Percentiles rank a stretch among this genome's conserved stretches.
Conservation (phyloP, 2,797 vertebrate species). For the Hipposideros larvatus region DNA sequence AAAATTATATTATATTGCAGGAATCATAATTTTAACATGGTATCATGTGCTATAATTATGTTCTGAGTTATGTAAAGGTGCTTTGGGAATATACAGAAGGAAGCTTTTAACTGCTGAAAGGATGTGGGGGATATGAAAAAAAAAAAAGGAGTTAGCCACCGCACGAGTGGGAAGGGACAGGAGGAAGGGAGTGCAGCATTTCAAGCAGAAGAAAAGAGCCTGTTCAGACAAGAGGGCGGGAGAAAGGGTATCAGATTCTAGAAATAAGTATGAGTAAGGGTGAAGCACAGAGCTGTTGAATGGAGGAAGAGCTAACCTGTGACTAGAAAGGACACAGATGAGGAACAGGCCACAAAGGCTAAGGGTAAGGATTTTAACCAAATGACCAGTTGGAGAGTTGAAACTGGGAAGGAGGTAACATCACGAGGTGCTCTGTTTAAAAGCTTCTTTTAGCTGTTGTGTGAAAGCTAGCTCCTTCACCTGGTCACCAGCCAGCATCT, state of each 20-base stretch:
- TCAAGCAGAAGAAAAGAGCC: not conserved
- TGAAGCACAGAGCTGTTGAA: not conserved
- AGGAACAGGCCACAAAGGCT: not conserved
- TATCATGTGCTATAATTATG: not conserved
- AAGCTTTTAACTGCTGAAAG: not conserved
- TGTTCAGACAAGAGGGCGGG: not conserved
- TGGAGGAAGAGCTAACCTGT: not conserved
- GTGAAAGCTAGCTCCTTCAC: not conserved
- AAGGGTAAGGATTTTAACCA: not conserved
- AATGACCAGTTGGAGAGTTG: not conserved
- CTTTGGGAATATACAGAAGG: not conserved
- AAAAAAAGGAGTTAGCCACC: not conserved
- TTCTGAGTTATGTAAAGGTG: conserved; percentile 19
- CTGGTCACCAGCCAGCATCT: not conserved
- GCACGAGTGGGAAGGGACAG: no score
- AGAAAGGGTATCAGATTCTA: not conserved
- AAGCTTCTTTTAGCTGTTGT: not conserved
- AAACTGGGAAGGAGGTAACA: not conserved
- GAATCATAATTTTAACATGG: conserved; percentile 13
- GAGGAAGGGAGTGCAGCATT: not conserved
- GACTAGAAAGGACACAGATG: not conserved
- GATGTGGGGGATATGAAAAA: not conserved
- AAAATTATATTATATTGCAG: conserved; percentile 2
- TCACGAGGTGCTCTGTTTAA: not conserved
- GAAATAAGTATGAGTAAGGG: not conserved